phyloP scores from a whole-genome alignment of 2,113 vertebrate genomes.

The Brienomyrus longianalis region DNA sequence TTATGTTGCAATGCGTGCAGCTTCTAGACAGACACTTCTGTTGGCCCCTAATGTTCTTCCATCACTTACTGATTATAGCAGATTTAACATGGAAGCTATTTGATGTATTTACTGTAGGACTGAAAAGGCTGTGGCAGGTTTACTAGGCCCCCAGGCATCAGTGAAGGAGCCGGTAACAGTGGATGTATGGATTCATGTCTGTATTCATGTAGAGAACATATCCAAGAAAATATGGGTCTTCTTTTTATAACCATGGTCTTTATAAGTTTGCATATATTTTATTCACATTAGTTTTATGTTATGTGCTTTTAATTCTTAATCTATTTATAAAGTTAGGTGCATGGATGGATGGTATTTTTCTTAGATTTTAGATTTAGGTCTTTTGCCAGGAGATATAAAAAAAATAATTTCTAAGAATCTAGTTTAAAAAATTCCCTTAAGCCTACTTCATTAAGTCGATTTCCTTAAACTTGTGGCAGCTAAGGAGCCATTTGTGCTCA shows the following conservation, averaged over 20 bases:
- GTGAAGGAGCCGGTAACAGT: not conserved
- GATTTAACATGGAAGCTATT: not conserved
- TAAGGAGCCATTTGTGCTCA: not conserved
- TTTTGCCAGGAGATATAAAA: not conserved
- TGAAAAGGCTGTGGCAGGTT: not conserved
- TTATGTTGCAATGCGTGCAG: not conserved
- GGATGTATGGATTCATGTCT: not conserved
- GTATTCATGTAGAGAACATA: not conserved
- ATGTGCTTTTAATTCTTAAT: not conserved
- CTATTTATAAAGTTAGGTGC: not conserved
- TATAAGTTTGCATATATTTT: not conserved
- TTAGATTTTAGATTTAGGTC: not conserved
- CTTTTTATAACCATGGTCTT: not conserved
- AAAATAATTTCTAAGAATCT: not conserved
- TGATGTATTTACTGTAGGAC: not conserved
- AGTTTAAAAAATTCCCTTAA: not conserved
- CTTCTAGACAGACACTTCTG: not conserved
- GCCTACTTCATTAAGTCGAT: not conserved
- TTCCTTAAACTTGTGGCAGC: not conserved
- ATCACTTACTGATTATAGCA: not conserved
- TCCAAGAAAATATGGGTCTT: not conserved
- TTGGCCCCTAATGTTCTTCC: not conserved
- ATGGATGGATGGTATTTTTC: not conserved
- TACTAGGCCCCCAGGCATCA: not conserved
- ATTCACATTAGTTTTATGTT: not conserved